Conservation (phyloP, 2,797 vertebrate species). For the Tachyglossus aculeatus region DNA sequence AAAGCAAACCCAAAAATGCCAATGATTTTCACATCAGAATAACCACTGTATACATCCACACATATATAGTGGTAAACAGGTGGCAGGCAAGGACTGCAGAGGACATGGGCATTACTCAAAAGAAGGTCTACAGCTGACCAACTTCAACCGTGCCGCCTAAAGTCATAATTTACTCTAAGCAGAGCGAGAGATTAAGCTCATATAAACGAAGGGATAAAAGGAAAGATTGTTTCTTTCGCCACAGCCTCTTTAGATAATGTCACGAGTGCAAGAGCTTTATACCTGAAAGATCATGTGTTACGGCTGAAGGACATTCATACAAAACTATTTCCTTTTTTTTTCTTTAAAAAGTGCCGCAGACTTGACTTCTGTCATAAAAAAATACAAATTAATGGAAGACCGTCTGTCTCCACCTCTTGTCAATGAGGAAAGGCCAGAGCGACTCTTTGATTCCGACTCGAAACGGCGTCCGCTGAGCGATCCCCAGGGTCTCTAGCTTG, state of each 20-base stretch:
- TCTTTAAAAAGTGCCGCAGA: constrained; percentile 78
- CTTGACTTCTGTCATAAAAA: constrained; percentile 64
- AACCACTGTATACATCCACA: constrained; percentile 29
- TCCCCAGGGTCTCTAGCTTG: constrained; percentile 86
- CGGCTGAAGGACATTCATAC: constrained; percentile 74
- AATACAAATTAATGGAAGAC: constrained; percentile 88
- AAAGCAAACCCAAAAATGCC: constrained; percentile 53
- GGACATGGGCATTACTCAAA: constrained; percentile 50
- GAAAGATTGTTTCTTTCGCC: constrained; percentile 49
- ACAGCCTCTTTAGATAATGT: constrained; percentile 53
- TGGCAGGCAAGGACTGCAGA: constrained; percentile 49
- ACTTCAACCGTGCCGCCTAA: constrained; percentile 49
- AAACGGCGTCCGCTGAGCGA: constrained; percentile 86
- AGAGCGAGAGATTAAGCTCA: constrained; percentile 33
- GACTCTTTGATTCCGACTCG: constrained; percentile 83
- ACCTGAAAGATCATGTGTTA: constrained; percentile 71
- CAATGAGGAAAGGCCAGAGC: constrained; percentile 93
- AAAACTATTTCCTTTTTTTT: constrained; percentile 74
- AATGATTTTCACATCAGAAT: constrained; percentile 48
- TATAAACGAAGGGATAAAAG: constrained; percentile 47
- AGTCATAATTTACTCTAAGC: constrained; percentile 47
- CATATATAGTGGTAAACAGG: constrained; percentile 42
- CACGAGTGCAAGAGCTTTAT: constrained; percentile 75
- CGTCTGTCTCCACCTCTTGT: constrained; percentile 94
- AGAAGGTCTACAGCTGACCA: constrained; percentile 47